Percentiles rank a stretch among this genome's conserved stretches.
These are phyloP conservation scores for Crotalus horridus DNA, from an alignment of 2,113 vertebrate species.

Conservation along the genomic window DNA sequence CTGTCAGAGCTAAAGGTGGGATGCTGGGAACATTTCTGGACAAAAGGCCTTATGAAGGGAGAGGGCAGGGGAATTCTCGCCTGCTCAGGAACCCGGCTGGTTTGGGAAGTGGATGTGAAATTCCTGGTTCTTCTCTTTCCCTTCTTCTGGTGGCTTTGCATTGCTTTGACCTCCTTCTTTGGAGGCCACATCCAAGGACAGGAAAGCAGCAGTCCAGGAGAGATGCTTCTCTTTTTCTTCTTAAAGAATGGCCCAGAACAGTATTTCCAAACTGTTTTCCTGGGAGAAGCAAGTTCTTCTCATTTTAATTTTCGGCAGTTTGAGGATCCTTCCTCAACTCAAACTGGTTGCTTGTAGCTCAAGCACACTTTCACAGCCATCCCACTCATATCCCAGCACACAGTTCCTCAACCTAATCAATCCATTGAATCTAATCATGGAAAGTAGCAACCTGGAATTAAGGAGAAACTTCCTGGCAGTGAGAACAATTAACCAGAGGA, in stretches of 20 bases:
- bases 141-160: background rate
- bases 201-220: no score
- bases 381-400: background rate
- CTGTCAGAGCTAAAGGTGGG: constrained; percentile 79
- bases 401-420: background rate
- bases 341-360: background rate
- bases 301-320: background rate
- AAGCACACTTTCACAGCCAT: background rate
- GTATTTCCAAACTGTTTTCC: background rate
- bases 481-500: no score
- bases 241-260: background rate
- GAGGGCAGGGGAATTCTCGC: constrained; percentile 10
- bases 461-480: no score
- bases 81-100: rapidly evolving
- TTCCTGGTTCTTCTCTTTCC: background rate
- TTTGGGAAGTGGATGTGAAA: background rate
- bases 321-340: background rate
- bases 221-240: no score
- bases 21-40: constrained; percentile 54
- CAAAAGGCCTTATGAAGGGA: constrained; percentile 68
- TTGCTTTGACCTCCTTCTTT: background rate
- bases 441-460: no score
- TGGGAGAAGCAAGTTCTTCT: background rate
- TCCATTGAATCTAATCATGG: background rate
- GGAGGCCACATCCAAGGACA: background rate